Conservation (phyloP, 2,888 invertebrate species). For the Sinotaia quadrata region DNA sequence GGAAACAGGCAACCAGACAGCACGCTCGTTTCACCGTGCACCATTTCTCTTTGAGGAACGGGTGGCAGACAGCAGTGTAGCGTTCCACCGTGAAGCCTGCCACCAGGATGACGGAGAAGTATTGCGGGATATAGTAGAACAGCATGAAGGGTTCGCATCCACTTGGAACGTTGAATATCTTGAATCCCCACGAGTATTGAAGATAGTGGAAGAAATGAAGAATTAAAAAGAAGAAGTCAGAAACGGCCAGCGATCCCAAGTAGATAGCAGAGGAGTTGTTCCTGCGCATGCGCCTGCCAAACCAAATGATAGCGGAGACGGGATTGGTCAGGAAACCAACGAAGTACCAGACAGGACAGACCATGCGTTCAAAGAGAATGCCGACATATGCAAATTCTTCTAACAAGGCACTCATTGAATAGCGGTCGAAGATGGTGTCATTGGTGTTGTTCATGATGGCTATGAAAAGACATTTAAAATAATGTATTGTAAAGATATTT, state of each 20-base stretch:
- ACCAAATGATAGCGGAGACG: conserved; percentile 68
- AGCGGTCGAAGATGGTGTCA: conserved; percentile 20
- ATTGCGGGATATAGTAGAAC: conserved; percentile 53
- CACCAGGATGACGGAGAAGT: conserved; percentile 60
- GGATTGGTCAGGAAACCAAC: conserved; percentile 68
- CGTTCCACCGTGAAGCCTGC: conserved; percentile 63
- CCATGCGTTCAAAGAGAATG: conserved; percentile 56
- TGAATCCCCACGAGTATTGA: conserved; percentile 55
- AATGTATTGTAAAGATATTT: too few species aligned
- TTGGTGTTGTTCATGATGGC: conserved; percentile 31
- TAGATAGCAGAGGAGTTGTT: conserved; percentile 71
- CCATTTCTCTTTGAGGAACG: conserved; percentile 55
- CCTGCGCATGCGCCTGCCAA: conserved; percentile 62
- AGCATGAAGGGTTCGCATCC: conserved; percentile 56
- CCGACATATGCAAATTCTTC: conserved; percentile 54
- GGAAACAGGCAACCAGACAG: conserved; percentile 41
- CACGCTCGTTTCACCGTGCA: conserved; percentile 57
- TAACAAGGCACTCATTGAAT: conserved; percentile 30
- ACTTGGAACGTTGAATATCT: conserved; percentile 37
- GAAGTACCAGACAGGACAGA: conserved; percentile 68
- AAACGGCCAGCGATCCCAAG: conserved; percentile 66
- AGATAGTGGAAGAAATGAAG: conserved; percentile 57
- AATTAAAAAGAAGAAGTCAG: conserved; percentile 63
- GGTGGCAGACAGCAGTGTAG: conserved; percentile 59
- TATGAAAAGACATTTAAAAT: too few species aligned